Evolutionary conservation across 2,113 vertebrate species (phyloP), one percentile per base, ranked within the genome.

Genomic region (Phyllostomus hastatus): DNA sequence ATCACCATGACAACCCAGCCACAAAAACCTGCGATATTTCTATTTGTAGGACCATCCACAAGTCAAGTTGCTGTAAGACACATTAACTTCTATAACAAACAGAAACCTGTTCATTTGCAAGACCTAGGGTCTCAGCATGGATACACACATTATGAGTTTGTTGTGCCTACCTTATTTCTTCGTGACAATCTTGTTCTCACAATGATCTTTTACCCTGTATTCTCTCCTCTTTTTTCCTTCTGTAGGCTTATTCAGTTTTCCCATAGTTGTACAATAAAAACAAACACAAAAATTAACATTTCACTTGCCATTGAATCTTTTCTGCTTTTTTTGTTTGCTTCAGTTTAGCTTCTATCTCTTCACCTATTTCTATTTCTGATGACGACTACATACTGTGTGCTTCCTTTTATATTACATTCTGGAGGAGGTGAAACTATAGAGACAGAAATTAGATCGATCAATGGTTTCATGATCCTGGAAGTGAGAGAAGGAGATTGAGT

Each of bases 321-420:
- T 46, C 9, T 85, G 26, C 22, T 69, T 48, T 28, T 66, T 57
- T 72, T 15, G 20, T 72, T 64, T 64, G 7, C 50, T 88, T 81
- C 15, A 43, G n/a, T 76, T 84, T 59, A 79, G n/a, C 26, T 93
- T 94, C 28, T 20, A 57, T 16, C 12, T 26, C 46, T 1, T 88
- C 22, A 46, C 15, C 43, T 46, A 86, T 15, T 80, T 80, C 33
- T 90, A 48, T 64, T 78, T 19, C 38, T 94, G 16, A 41, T 48
- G 33, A 73, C 43, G 85, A 43, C 8, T 82, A 22, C 22, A 20
- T 22, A 33, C 10, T 69, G 24, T 20, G 33, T 82, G 54, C 43
- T 82, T 72, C 66, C n/a, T 35, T 64, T 88, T 66, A 66, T 35
- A 73, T 52, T 66, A 73, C 41, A 73, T 79, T 92, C 41, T 43